Conservation (phyloP, 2,113 vertebrate species). For the Ploceus nigricollis region DNA sequence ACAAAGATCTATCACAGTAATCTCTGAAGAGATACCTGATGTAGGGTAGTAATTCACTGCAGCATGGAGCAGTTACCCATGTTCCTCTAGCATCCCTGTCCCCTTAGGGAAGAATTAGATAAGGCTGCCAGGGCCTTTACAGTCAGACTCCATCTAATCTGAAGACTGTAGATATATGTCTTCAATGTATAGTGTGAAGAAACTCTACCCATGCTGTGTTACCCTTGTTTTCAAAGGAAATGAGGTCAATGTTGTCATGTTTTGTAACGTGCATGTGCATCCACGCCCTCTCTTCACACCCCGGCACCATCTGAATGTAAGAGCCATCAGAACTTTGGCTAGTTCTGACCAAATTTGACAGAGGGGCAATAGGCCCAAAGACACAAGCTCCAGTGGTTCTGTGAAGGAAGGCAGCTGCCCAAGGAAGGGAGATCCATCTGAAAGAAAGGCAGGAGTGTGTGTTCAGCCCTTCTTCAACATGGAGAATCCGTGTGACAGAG, state of each 20-base stretch:
- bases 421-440: neutral
- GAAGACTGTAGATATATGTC: neutral
- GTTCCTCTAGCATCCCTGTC: neutral
- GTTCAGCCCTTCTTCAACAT: neutral
- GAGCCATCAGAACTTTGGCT: neutral
- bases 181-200: neutral
- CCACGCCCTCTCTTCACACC: neutral
- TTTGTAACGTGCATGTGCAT: neutral
- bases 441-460: neutral
- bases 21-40: neutral
- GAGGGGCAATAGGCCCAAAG: neutral
- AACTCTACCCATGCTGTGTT: neutral
- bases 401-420: neutral
- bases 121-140: neutral
- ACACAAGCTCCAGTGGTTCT: fast-evolving
- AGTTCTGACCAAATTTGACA: neutral
- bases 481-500: neutral
- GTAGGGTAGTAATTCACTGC: neutral
- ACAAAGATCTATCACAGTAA: neutral
- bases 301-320: neutral
- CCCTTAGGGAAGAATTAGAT: neutral
- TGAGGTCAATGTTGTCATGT: fast-evolving
- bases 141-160: neutral
- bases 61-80: neutral
- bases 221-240: neutral